Evolutionary conservation across 2,797 vertebrate species (phyloP), one percentile per base, ranked within the genome.

Genomic region (Lepidocolaptes lacrymiger): DNA sequence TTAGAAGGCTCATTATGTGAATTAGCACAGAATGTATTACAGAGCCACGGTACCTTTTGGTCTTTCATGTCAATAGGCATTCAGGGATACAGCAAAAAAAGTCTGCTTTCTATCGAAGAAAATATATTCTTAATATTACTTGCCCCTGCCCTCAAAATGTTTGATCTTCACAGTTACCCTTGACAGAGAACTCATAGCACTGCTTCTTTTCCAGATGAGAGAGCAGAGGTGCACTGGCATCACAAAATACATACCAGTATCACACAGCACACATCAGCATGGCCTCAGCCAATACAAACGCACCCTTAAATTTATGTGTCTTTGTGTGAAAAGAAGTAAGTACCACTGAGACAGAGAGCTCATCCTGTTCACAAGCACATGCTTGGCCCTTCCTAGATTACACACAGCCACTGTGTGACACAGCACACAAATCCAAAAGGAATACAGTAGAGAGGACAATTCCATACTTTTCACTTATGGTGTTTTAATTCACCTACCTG

Each of bases 41-140:
- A 95, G 51, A 83, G 64, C 28, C 16, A 71, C 3, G 2, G 43
- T 41, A 69, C 28, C 6, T 61, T 79, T 95, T 66, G 78, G 37
- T 86, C 78, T 96, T 92, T 78, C 74, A 48, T 72, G 56, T 76
- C 74, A 91, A 81, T 24, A 90, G 39, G 78, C 21, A 95, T 79
- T 89, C 44, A 69, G 51, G 10, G 3, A 79, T 26, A 87, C 55
- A 87, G 68, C 2, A 85, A 74, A 88, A 36, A 14, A 15, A 27
- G 58, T 12, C 14, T 58, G 5, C 16, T 73, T 73, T 44, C 15
- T 58, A 46, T 10, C 24, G 66, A 76, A 41, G 11, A 69, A 89
- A 54, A 49, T n/a, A 51, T 52, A 34, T 12, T 87, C n/a, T 64
- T 76, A 34, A 7, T 44, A 73, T 74, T 64, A 83, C 3, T 37